phyloP scores from a whole-genome alignment of 2,797 vertebrate species.

The Cyprinella venusta region DNA sequence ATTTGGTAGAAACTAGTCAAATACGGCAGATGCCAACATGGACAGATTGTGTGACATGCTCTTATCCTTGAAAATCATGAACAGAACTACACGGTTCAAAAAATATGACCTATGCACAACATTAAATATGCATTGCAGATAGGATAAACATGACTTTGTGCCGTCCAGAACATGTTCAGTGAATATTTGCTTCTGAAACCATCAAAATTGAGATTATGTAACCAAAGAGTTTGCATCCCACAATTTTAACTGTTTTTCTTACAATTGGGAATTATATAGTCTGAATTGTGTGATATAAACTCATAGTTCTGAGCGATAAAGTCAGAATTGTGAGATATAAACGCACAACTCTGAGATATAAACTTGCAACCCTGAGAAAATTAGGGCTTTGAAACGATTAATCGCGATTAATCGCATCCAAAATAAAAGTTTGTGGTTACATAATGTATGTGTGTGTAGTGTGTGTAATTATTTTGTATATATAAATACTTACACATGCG shows the following conservation, averaged over 20 bases:
- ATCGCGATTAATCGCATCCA: no score
- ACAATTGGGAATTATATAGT: background rate
- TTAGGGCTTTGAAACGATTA: no score
- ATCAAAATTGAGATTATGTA: background rate
- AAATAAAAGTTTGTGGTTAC: no score
- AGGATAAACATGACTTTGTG: conserved; percentile 7
- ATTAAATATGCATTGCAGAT: conserved; percentile 5
- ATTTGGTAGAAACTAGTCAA: background rate
- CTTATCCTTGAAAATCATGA: conserved; percentile 5
- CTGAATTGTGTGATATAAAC: background rate
- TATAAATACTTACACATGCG: no score
- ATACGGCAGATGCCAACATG: conserved; percentile 22
- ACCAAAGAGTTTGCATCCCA: background rate
- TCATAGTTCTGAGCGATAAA: background rate
- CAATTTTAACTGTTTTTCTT: background rate
- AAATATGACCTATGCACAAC: background rate
- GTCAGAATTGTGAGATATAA: background rate
- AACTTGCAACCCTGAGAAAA: background rate
- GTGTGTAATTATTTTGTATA: no score
- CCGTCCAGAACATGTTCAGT: background rate
- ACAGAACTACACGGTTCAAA: background rate
- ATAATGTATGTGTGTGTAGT: no score
- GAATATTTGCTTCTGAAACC: background rate
- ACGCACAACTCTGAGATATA: background rate
- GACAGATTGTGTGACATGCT: conserved; percentile 11